Evolutionary conservation across 2,113 vertebrate genomes (phyloP), one percentile per base, ranked within the genome.

Genomic region (Sturnus vulgaris): DNA sequence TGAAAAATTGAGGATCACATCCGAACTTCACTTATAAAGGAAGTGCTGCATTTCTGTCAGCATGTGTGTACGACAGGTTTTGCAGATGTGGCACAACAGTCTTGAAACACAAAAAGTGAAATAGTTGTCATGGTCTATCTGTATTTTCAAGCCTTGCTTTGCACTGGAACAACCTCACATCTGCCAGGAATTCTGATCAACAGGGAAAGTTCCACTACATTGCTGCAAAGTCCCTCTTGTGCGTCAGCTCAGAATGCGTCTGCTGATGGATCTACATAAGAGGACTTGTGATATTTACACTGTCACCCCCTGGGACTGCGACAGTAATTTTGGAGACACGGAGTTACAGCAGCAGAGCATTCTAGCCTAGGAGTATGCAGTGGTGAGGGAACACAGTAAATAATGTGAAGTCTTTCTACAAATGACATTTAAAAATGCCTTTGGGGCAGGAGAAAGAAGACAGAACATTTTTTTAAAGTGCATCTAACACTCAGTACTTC

Each of bases 281-380:
- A 95, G 86, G 71, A 93, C 47, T 92, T 90, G 88, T 3, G 39
- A 37, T 82, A 91, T 89, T 96, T 95, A 57, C 57, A 61, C n/a
- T 89, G 23, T 33, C 46, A 65, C 31, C 88, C 55, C 73, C 60
- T 77, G 86, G 73, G 89, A 89, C 9, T 76, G 75, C 20, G 42
- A 91, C 50, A 65, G 83, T 42, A 57, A 92, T 77, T 97, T 94
- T 92, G 84, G 75, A 94, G 63, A 96, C 77, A 93, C 10, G 40
- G 23, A 60, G 39, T 52, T 61, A 33, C 44, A 76, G 50, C 64
- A 66, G 61, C 68, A 90, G 55, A 80, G 63, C 7, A 9, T 87
- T 79, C 39, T 60, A 71, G 9, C 10, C 68, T 60, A 77, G 42
- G 33, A 71, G 49, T 17, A 35, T 14, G 25, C 25, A 46, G 39